Evolutionary conservation across 2,113 vertebrate genomes (phyloP).

Genomic region (Corythornis cristatus): DNA sequence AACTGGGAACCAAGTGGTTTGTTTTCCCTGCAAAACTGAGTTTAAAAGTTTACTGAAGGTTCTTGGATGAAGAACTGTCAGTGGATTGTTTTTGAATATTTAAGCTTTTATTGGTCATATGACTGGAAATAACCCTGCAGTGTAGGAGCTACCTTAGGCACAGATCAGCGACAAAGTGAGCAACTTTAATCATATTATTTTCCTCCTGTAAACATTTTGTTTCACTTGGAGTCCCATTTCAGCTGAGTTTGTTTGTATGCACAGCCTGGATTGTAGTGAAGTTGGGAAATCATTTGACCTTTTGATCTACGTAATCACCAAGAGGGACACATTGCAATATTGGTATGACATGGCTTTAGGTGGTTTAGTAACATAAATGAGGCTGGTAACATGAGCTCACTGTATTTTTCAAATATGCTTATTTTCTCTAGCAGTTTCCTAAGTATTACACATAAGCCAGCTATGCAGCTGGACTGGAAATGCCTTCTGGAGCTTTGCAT

Average conservation of each 20-base stretch:
- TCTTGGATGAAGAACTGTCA: not conserved
- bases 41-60: not conserved
- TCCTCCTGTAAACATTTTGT: not conserved
- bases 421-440: slow-evolving; percentile 30
- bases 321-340: not conserved
- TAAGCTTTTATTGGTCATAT: not conserved
- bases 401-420: not conserved
- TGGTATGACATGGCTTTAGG: slow-evolving; percentile 4
- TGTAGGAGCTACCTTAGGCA: not conserved
- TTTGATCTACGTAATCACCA: not conserved
- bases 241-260: not conserved
- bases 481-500: slow-evolving; percentile 22
- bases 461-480: slow-evolving; percentile 36
- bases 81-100: not conserved
- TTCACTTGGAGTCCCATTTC: not conserved
- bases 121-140: not conserved
- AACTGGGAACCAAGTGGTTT: fast-evolving
- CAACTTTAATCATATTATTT: not conserved
- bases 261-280: not conserved
- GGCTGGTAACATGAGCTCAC: slow-evolving; percentile 22
- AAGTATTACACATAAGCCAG: not conserved
- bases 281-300: slow-evolving; percentile 20
- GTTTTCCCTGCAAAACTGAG: not conserved
- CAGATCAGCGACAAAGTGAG: not conserved
- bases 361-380: not conserved